Conservation (phyloP, 1,140 invertebrate species). For the Galleria mellonella region DNA sequence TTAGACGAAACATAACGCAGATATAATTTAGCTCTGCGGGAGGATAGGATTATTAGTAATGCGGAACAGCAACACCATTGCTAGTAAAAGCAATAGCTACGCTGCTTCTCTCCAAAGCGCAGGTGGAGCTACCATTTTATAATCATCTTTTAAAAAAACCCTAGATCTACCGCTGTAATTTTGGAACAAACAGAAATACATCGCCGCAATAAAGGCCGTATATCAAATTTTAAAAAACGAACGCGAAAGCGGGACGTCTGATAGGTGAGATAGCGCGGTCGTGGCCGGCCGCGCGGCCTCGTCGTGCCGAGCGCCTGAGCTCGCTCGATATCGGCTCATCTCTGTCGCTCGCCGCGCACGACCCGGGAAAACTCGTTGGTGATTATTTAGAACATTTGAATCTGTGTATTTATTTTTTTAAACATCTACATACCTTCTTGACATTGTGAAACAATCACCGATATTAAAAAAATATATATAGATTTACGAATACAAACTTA, state of each 20-base stretch:
- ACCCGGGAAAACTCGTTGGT: constrained; percentile 3
- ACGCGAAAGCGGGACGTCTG: constrained; percentile 23
- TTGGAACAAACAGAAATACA: constrained; percentile 2
- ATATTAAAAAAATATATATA: too few species aligned
- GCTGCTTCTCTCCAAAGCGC: too few species aligned
- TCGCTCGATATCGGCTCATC: constrained; percentile 29
- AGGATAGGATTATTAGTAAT: too few species aligned
- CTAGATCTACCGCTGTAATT: constrained; percentile 5
- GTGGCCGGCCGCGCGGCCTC: constrained; percentile 20
- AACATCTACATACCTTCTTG: too few species aligned
- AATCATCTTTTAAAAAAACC: not conserved
- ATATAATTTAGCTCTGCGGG: too few species aligned
- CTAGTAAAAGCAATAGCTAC: too few species aligned
- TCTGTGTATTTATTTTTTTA: too few species aligned
- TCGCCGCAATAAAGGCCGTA: constrained; percentile 16
- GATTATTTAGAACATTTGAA: constrained; percentile 7
- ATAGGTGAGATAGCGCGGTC: constrained; percentile 35
- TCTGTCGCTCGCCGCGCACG: constrained; percentile 23
- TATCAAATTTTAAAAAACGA: constrained; percentile 25
- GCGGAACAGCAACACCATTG: too few species aligned
- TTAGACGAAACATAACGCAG: too few species aligned
- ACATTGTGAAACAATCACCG: too few species aligned
- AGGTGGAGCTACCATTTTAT: too few species aligned
- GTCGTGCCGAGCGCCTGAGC: constrained; percentile 9
- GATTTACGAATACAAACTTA: too few species aligned